Evolutionary conservation across 2,797 vertebrate genomes (phyloP).

Genomic region (Pangasius larnaudii): DNA sequence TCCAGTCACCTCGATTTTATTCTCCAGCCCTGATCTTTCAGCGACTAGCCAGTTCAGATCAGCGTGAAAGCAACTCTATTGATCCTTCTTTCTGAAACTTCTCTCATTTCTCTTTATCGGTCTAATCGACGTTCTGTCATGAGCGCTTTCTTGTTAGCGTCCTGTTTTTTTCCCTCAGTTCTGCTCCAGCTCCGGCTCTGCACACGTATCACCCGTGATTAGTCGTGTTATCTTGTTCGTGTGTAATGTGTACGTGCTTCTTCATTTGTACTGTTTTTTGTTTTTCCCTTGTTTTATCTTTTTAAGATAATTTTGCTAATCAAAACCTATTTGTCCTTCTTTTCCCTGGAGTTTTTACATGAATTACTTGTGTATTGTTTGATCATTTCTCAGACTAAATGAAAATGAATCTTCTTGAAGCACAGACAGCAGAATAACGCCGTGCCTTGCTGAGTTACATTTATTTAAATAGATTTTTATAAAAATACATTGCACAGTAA

Average conservation of each 20-base stretch:
- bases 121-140: slow-evolving; percentile 50
- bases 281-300: not conserved
- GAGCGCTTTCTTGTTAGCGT: not conserved
- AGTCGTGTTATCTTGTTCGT: not conserved
- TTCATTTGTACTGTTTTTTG: not conserved
- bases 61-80: slow-evolving; percentile 44
- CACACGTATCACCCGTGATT: not conserved
- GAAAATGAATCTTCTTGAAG: not conserved
- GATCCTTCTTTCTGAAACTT: slow-evolving; percentile 57
- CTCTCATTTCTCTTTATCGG: slow-evolving; percentile 50
- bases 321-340: not conserved
- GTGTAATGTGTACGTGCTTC: not conserved
- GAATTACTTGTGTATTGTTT: not conserved
- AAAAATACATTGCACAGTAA: not conserved
- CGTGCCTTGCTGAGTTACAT: not conserved
- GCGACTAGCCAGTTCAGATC: slow-evolving; percentile 49
- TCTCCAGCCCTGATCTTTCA: slow-evolving; percentile 30
- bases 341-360: not conserved
- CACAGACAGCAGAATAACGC: not conserved
- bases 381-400: not conserved
- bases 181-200: not conserved
- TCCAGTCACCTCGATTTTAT: not conserved
- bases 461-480: not conserved
- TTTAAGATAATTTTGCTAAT: not conserved
- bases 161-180: not conserved